A percentile compares a stretch with the other conserved stretches of the same genome.
phyloP scores from a whole-genome alignment of 2,888 invertebrate genomes.

The Eupelmus urozonus region DNA sequence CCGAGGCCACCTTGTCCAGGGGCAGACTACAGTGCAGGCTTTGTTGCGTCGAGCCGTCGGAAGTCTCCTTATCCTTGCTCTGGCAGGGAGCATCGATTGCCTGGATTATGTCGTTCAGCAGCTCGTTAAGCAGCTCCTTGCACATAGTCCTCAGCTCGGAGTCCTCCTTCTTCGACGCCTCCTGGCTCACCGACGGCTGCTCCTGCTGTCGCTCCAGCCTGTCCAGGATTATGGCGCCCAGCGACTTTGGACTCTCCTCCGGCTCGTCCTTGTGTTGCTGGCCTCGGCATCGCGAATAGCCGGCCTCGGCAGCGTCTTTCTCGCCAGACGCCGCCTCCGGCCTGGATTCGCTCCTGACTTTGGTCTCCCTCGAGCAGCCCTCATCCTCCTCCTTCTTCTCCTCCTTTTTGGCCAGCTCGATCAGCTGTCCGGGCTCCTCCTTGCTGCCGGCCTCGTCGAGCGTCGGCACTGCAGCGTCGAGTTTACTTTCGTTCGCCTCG shows the following conservation, averaged over 20 bases:
- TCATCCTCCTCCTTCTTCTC: not conserved
- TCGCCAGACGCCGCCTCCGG: slow-evolving; percentile 4
- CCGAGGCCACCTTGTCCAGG: slow-evolving; percentile 72
- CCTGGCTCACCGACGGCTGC: not conserved
- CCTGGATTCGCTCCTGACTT: slow-evolving; percentile 6
- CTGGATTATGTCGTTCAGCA: slow-evolving; percentile 68
- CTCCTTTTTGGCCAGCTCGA: not conserved
- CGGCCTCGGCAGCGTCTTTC: slow-evolving; percentile 20
- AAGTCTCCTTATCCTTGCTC: slow-evolving; percentile 32
- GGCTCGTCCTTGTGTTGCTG: slow-evolving; percentile 5
- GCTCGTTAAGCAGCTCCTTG: slow-evolving; percentile 69
- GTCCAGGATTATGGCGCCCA: slow-evolving; percentile 69
- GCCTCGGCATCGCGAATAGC: too few relatives aligned
- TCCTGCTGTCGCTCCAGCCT: slow-evolving; percentile 65
- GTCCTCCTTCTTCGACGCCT: slow-evolving; percentile 43
- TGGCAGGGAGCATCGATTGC: slow-evolving; percentile 54
- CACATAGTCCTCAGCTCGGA: slow-evolving; percentile 68
- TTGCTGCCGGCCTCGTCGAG: slow-evolving; percentile 46
- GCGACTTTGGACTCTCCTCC: slow-evolving; percentile 54
- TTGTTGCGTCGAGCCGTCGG: slow-evolving; percentile 60
- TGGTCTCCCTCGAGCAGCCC: slow-evolving; percentile 10
- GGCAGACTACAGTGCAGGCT: slow-evolving; percentile 74
- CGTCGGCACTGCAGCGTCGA: slow-evolving; percentile 68
- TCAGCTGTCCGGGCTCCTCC: too few relatives aligned
- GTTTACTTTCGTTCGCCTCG: slow-evolving; percentile 66